Conservation (phyloP, 1,140 invertebrate genomes). For the Pissodes strobi region DNA sequence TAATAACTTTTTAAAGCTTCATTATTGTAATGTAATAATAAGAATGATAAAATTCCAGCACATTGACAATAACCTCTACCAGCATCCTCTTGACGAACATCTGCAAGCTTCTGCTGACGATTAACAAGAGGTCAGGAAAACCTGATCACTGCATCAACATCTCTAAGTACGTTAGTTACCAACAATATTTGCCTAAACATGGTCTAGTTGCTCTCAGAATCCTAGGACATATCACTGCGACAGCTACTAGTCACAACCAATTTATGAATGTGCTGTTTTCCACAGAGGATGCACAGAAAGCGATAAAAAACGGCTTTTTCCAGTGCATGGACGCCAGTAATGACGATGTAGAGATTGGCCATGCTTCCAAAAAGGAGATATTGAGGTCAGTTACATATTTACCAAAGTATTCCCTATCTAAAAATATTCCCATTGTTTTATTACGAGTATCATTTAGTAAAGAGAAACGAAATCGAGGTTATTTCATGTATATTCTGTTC, state of each 20-base stretch:
- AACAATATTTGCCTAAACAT: slow-evolving; percentile 70
- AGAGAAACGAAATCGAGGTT: no score
- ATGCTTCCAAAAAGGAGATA: slow-evolving; percentile 66
- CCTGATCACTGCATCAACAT: slow-evolving; percentile 83
- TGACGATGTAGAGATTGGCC: slow-evolving; percentile 44
- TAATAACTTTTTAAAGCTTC: no score
- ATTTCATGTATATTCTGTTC: no score
- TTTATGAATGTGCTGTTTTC: slow-evolving; percentile 69
- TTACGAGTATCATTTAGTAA: no score
- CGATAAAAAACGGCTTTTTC: slow-evolving; percentile 79
- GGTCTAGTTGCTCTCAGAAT: slow-evolving; percentile 73
- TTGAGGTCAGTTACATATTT: no score
- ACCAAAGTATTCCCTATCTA: no score
- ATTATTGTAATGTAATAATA: no score
- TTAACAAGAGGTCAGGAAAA: slow-evolving; percentile 74
- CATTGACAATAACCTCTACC: slow-evolving; percentile 52
- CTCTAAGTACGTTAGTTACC: slow-evolving; percentile 76
- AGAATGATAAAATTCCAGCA: no score
- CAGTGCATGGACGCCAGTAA: slow-evolving; percentile 79
- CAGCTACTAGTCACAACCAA: slow-evolving; percentile 67
- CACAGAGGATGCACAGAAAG: slow-evolving; percentile 39
- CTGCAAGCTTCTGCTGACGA: slow-evolving; percentile 79
- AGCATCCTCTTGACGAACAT: slow-evolving; percentile 73
- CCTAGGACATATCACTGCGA: slow-evolving; percentile 66
- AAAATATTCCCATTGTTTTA: no score